A percentile compares a stretch with the other conserved stretches of the same genome.
phyloP scores from a whole-genome alignment of 2,797 vertebrate genomes.

The Paratrypauchen microcephalus region DNA sequence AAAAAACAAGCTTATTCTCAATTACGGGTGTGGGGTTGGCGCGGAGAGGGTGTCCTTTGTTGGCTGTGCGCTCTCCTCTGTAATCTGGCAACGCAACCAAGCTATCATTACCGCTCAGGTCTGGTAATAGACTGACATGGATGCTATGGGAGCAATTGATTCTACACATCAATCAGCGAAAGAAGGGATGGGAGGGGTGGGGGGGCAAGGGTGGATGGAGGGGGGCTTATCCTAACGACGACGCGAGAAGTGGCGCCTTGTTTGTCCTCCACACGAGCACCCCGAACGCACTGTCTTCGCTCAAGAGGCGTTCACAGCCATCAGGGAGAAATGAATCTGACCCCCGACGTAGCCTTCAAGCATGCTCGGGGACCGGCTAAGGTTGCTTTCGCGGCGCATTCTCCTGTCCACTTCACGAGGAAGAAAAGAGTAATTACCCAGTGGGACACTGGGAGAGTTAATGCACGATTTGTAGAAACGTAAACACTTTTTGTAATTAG shows the following conservation, averaged over 20 bases:
- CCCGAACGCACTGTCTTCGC: conserved; percentile 48
- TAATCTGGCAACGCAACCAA: conserved; percentile 78
- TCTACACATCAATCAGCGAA: conserved; percentile 81
- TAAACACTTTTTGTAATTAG: conserved; percentile 12
- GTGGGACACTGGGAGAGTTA: conserved; percentile 15
- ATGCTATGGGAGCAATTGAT: conserved; percentile 84
- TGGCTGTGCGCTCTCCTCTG: conserved; percentile 74
- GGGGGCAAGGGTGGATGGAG: conserved; percentile 6
- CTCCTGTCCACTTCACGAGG: conserved; percentile 17
- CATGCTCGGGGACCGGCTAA: conserved; percentile 34
- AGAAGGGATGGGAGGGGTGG: conserved; percentile 12
- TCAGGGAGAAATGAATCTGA: conserved; percentile 52
- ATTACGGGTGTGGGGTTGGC: conserved; percentile 67
- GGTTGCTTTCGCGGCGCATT: conserved; percentile 18
- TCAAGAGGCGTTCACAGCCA: conserved; percentile 52
- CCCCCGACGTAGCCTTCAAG: conserved; percentile 30
- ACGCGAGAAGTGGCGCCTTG: conserved; percentile 71
- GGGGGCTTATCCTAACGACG: conserved; percentile 74
- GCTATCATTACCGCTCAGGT: conserved; percentile 80
- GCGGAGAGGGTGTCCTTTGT: conserved; percentile 73
- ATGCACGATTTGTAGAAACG: neutral
- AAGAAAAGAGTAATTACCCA: conserved; percentile 30
- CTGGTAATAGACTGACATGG: conserved; percentile 82
- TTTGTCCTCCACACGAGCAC: conserved; percentile 66
- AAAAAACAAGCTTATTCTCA: conserved; percentile 68